Evolutionary conservation across 92 coral and sea anemone genomes (phyloP), one percentile per base, ranked within the genome.

Genomic region (Galaxea fascicularis): DNA sequence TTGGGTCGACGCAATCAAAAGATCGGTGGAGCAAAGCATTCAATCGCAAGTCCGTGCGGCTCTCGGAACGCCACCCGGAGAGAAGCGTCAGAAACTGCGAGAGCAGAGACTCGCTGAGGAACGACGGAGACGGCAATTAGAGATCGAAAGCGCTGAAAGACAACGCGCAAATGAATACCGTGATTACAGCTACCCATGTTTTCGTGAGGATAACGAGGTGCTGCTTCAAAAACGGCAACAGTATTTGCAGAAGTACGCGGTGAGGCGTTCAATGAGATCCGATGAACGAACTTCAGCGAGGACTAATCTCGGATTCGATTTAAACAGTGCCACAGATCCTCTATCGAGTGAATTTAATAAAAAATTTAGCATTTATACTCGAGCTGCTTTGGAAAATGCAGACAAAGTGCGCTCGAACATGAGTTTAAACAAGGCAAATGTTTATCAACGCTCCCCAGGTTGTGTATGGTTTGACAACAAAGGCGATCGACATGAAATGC

Each of bases 21-120:
- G 78, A 54, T 96, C 98, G 3, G 98, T 96, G n/a, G 98, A 96
- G 59, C 90, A 84, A 16, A 95, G 83, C 71, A 95, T 96, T 76
- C 98, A 96, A 52, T 79, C 87, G 22, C 93, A 93, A 84, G 98
- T 96, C 2, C 82, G 98, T 29, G 95, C 94, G 4, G 95, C 87
- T 10, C 58, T 96, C 4, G 98, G 98, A 9, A 88, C 98, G 3
- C 98, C 98, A 24, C 98, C 98, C 11, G 85, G 86, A 24, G 94
- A 88, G 35, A 93, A 92, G 54, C 85, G 92, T 30, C 89, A 91
- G 78, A 90, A 91, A 78, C 85, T 82, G 24, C 73, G 77, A 22
- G 94, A 83, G 67, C 66, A 84, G 67, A 82, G 91, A 63, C 81
- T 81, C 21, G 95, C 91, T 20, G 98, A 93, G 66, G 92, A 90